Evolutionary conservation across 2,113 vertebrate genomes (phyloP), one percentile per base, ranked within the genome.

Genomic region (Menura novaehollandiae): DNA sequence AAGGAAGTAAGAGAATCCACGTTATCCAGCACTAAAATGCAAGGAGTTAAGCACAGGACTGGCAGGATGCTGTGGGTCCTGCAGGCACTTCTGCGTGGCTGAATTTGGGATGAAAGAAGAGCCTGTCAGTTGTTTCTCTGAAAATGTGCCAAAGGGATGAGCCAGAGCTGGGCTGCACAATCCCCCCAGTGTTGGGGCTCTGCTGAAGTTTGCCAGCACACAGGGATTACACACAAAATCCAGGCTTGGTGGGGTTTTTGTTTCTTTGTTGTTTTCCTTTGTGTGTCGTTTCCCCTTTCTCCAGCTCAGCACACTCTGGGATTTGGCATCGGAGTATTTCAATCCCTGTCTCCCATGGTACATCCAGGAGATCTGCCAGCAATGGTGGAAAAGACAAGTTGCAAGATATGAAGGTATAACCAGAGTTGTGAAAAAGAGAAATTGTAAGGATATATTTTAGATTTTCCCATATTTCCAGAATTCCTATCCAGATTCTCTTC

Each of bases 1-100:
- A 20, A 66, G 58, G 43, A 16, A 66, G 51, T 2, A 21, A 22
- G 51, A 44, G 39, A 41, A 24, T 1, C 6, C 0, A 0, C n/a
- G 49, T 24, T 5, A 18, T 4, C 49, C 26, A 15, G 30, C 12
- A 3, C 35, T 20, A 6, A 23, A 81, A 27, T 1, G 21, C 21
- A 28, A 49, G 78, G 58, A 49, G 68, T 18, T 13, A 20, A 59
- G 67, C 4, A 2, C 11, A 22, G 81, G 46, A 6, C 13, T 14
- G 43, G 51, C 88, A 71, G 78, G 55, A 35, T 1, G 1, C 47
- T 41, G 7, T 8, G 41, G 67, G 77, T 76, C 52, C 78, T 47
- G 18, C 66, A 18, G 72, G 37, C 37, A 26, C 43, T 76, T 60
- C 63, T 41, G 64, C 7, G 0, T 24, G 88, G 43, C 59, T 83